These are phyloP conservation scores for Andrena haemorrhoa DNA, from an alignment of 2,888 invertebrate genomes.

Conservation along the genomic window DNA sequence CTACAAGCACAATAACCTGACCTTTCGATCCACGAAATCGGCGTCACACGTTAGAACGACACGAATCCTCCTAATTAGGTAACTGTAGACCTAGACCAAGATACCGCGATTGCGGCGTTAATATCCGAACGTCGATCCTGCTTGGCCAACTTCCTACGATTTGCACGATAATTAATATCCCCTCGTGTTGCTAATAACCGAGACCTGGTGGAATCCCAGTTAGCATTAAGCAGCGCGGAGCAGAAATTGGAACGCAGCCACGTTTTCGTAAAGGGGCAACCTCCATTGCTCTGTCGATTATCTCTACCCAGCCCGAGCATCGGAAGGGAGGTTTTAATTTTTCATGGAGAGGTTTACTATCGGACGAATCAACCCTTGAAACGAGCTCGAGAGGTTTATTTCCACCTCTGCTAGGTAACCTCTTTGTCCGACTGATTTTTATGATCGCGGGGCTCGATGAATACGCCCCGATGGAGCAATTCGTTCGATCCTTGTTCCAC, in stretches of 20 bases:
- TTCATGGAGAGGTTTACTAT: slow-evolving; percentile 15
- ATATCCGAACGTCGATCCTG: slow-evolving; percentile 2
- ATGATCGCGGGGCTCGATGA: not conserved
- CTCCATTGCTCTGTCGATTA: slow-evolving; percentile 5
- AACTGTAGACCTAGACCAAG: not conserved
- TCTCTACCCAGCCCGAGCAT: not conserved
- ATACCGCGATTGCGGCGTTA: not conserved
- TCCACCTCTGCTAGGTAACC: not conserved
- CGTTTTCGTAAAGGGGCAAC: slow-evolving; percentile 6
- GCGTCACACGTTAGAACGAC: not conserved
- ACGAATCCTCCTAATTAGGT: slow-evolving; percentile 10
- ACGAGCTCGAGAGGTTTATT: slow-evolving; percentile 2
- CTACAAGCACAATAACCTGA: not conserved
- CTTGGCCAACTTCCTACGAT: slow-evolving; percentile 8
- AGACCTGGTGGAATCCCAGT: not conserved
- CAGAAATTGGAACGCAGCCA: slow-evolving; percentile 39
- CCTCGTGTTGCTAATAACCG: slow-evolving; percentile 14
- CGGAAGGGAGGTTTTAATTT: slow-evolving; percentile 18
- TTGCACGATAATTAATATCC: slow-evolving; percentile 42
- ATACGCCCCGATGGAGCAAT: not conserved
- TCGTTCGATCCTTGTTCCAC: not conserved
- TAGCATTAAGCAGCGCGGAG: slow-evolving; percentile 10
- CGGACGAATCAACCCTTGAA: not conserved
- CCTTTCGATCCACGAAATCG: not conserved
- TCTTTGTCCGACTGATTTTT: slow-evolving; percentile 1